Evolutionary conservation across 2,797 vertebrate genomes (phyloP).

Genomic region (Sebastiscus albofasciatus): DNA sequence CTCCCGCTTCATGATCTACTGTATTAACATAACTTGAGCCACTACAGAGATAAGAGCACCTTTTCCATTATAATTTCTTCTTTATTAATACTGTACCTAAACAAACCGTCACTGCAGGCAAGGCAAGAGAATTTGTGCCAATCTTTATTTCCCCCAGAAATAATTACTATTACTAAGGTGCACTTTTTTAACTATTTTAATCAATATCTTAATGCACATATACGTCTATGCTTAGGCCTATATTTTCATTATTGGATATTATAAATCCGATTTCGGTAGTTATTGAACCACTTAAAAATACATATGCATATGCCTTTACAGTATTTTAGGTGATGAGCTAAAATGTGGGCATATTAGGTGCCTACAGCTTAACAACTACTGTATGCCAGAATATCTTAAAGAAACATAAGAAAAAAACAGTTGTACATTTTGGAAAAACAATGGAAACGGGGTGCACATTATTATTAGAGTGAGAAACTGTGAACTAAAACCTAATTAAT

Average conservation of each 20-base stretch:
- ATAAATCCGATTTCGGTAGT: neutral
- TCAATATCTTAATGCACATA: neutral
- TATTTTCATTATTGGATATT: neutral
- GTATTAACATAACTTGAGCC: neutral
- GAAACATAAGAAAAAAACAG: neutral
- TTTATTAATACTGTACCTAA: neutral
- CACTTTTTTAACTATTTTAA: too few relatives aligned
- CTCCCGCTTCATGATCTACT: neutral
- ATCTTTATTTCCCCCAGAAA: neutral
- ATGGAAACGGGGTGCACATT: neutral
- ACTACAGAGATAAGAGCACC: neutral
- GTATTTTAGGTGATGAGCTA: neutral
- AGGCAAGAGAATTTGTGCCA: neutral
- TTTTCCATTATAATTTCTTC: neutral
- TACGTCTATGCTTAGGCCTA: neutral
- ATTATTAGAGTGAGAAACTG: neutral
- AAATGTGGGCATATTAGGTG: neutral
- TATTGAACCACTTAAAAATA: neutral
- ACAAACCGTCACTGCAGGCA: neutral
- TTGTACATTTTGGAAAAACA: neutral
- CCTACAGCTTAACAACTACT: neutral
- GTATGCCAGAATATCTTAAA: neutral
- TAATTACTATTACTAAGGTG: too few relatives aligned
- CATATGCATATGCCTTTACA: neutral
- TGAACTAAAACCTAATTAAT: neutral